phyloP scores from a whole-genome alignment of 2,797 vertebrate species.

The Denticeps clupeoides region DNA sequence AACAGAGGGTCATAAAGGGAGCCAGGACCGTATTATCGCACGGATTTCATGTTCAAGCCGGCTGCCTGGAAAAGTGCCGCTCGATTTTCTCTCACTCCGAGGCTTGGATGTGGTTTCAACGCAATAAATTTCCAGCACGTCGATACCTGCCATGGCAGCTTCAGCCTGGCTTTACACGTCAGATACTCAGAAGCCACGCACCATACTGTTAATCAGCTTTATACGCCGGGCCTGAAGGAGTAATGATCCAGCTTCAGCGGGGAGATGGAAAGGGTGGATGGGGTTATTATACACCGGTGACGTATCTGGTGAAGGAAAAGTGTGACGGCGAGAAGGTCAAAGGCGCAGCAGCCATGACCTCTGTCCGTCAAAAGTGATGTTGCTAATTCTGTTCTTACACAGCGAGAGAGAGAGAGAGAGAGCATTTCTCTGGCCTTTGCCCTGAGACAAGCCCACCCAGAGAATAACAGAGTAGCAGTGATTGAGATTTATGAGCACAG shows the following conservation, averaged over 20 bases:
- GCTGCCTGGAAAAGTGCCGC: too few species aligned
- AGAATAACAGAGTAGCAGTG: conserved; percentile 8
- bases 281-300: background rate
- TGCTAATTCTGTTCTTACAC: background rate
- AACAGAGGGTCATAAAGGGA: too few species aligned
- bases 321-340: conserved; percentile 19
- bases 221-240: conserved; percentile 22
- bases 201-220: conserved; percentile 24
- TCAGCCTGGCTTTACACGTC: too few species aligned
- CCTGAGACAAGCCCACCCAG: background rate
- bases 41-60: too few species aligned
- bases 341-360: conserved; percentile 7
- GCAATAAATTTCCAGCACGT: too few species aligned
- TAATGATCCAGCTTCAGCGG: conserved; percentile 12
- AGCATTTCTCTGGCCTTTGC: background rate
- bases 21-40: too few species aligned
- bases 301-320: too few species aligned
- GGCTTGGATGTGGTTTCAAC: too few species aligned
- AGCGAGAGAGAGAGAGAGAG: too few species aligned
- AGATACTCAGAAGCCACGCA: too few species aligned
- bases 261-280: background rate
- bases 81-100: too few species aligned
- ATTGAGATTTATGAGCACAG: conserved; percentile 20
- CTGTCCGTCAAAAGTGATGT: conserved; percentile 17
- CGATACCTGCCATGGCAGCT: too few species aligned